A percentile compares a stretch with the other conserved stretches of the same genome.
These are phyloP conservation scores for Eciton burchellii DNA, from an alignment of 1,140 invertebrate species.

Conservation along the genomic window DNA sequence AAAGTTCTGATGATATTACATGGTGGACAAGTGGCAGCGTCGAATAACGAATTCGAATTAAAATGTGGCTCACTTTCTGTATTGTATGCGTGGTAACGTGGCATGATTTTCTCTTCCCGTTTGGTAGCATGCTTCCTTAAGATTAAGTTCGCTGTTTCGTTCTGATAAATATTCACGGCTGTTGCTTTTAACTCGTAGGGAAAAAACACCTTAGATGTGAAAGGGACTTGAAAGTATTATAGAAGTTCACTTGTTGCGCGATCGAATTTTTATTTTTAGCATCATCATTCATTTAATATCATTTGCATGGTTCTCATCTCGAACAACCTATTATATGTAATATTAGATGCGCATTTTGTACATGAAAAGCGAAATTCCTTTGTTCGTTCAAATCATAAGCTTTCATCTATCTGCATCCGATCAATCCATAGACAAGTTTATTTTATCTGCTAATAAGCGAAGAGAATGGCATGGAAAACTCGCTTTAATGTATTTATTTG, in stretches of 20 bases:
- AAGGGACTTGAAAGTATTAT: constrained; percentile 30
- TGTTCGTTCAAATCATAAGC: not conserved
- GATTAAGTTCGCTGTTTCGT: constrained; percentile 54
- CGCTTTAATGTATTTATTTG: not conserved
- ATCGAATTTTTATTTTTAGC: constrained; percentile 9
- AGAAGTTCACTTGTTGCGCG: constrained; percentile 8
- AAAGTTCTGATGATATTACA: not conserved
- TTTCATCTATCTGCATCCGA: not conserved
- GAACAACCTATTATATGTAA: constrained; percentile 1
- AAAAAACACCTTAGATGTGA: constrained; percentile 33
- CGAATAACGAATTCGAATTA: not conserved
- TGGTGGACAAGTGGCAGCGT: not conserved
- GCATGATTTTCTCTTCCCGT: constrained; percentile 41
- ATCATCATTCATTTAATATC: constrained; percentile 35
- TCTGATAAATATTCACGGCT: constrained; percentile 56
- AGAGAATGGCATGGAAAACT: not conserved
- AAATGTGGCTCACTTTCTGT: constrained; percentile 54
- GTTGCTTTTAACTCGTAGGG: constrained; percentile 42
- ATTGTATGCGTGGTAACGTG: constrained; percentile 48
- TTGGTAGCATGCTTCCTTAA: constrained; percentile 48
- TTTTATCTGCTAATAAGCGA: not conserved
- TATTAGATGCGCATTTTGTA: not conserved
- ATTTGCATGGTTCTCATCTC: constrained; percentile 17
- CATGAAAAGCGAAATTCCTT: not conserved
- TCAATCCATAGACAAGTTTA: not conserved